These are phyloP conservation scores for Nesoenas mayeri DNA, from an alignment of 2,113 vertebrate genomes.

Conservation along the genomic window DNA sequence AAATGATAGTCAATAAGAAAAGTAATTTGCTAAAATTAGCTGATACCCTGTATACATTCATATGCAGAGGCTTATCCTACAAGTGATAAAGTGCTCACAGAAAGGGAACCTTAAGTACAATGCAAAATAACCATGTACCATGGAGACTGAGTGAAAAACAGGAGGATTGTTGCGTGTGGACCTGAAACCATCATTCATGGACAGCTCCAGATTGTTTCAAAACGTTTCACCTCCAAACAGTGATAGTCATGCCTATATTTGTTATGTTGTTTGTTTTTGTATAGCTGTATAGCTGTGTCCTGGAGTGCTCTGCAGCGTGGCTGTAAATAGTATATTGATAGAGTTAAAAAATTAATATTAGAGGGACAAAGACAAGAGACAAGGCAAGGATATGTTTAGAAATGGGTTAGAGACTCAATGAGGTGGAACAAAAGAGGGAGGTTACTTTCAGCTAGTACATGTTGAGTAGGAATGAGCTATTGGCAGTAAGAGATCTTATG, in stretches of 20 bases:
- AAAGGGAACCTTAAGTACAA: background rate
- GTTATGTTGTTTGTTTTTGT: conserved; percentile 9
- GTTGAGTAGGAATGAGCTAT: background rate
- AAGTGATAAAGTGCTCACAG: background rate
- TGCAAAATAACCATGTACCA: background rate
- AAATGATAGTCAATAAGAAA: background rate
- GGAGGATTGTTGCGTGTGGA: background rate
- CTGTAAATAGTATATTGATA: background rate
- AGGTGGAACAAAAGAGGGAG: background rate
- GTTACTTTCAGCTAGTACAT: background rate
- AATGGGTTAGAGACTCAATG: background rate
- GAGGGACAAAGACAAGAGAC: background rate
- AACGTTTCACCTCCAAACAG: background rate
- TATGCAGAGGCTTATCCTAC: background rate
- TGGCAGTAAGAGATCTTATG: background rate
- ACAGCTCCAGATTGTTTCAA: background rate
- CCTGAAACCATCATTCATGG: background rate
- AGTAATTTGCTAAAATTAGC: background rate
- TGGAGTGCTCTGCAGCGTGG: background rate
- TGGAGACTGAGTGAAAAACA: background rate
- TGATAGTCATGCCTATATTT: background rate
- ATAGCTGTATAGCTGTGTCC: background rate
- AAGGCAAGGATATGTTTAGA: background rate
- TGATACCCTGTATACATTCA: background rate
- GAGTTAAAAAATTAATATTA: background rate